phyloP scores from a whole-genome alignment of 2,888 invertebrate genomes.

The Lithophane socia region DNA sequence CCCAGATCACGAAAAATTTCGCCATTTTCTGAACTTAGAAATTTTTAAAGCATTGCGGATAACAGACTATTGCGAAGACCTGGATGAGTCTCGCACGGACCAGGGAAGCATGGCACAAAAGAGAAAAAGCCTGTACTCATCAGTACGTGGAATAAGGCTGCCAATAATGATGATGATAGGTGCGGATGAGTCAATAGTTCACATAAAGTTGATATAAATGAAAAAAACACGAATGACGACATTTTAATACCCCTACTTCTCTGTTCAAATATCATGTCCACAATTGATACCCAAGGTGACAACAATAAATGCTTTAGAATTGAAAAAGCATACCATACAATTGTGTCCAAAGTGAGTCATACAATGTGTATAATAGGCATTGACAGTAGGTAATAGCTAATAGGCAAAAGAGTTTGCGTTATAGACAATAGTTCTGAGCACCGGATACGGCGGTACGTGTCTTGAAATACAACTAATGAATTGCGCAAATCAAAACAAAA shows the following conservation, averaged over 20 bases:
- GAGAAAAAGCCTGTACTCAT: too few relatives aligned
- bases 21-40: not conserved
- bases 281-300: conserved; percentile 30
- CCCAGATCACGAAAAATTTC: too few relatives aligned
- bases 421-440: conserved; percentile 34
- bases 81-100: too few relatives aligned
- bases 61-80: too few relatives aligned
- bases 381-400: conserved; percentile 24
- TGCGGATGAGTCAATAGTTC: not conserved
- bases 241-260: not conserved
- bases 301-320: conserved; percentile 44
- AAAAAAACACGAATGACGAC: not conserved
- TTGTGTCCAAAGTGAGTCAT: conserved; percentile 61
- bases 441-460: conserved; percentile 65
- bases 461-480: conserved; percentile 47
- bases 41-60: not conserved
- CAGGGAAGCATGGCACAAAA: too few relatives aligned
- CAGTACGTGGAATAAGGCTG: too few relatives aligned
- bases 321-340: conserved; percentile 46
- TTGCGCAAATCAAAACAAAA: conserved; percentile 64
- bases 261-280: not conserved
- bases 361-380: conserved; percentile 39
- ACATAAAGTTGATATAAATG: not conserved
- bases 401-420: conserved; percentile 41
- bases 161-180: too few relatives aligned